Evolutionary conservation across 2,113 vertebrate genomes (phyloP).

Genomic region (Poeciliopsis retropinna): DNA sequence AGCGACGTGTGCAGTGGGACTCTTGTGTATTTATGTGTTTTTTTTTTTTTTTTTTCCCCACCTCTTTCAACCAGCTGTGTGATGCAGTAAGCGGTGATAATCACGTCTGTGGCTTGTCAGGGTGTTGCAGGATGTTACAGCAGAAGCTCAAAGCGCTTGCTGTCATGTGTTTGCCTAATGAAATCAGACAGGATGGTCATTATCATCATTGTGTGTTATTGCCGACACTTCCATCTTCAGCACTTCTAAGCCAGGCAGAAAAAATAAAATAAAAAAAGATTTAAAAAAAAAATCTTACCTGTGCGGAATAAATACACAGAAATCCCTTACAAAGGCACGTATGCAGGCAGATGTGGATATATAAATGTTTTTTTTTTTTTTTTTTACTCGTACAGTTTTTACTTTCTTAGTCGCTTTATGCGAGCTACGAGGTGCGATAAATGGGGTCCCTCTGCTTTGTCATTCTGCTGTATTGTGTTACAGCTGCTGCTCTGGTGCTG

Average conservation of each 20-base stretch:
- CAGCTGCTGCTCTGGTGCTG: slow-evolving; percentile 65
- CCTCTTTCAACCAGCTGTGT: slow-evolving; percentile 38
- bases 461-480: slow-evolving; percentile 77
- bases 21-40: slow-evolving; percentile 38
- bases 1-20: slow-evolving; percentile 25
- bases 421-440: slow-evolving; percentile 63
- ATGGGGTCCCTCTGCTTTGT: slow-evolving; percentile 62
- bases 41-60: slow-evolving; percentile 10
- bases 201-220: slow-evolving; percentile 68
- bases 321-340: slow-evolving; percentile 40
- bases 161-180: slow-evolving; percentile 66
- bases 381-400: not conserved
- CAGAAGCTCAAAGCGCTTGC: slow-evolving; percentile 58
- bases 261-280: not conserved
- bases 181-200: slow-evolving; percentile 70
- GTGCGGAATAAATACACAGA: slow-evolving; percentile 46
- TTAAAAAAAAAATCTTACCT: slow-evolving; percentile 39
- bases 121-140: slow-evolving; percentile 63
- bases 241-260: slow-evolving; percentile 27
- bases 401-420: slow-evolving; percentile 50
- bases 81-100: slow-evolving; percentile 35
- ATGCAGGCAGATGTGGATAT: slow-evolving; percentile 6
- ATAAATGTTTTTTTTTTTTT: not conserved
- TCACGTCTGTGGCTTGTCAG: slow-evolving; percentile 49
- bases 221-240: slow-evolving; percentile 57